Conservation (phyloP, 2,888 invertebrate genomes). For the Cordylochernes scorpioides region DNA sequence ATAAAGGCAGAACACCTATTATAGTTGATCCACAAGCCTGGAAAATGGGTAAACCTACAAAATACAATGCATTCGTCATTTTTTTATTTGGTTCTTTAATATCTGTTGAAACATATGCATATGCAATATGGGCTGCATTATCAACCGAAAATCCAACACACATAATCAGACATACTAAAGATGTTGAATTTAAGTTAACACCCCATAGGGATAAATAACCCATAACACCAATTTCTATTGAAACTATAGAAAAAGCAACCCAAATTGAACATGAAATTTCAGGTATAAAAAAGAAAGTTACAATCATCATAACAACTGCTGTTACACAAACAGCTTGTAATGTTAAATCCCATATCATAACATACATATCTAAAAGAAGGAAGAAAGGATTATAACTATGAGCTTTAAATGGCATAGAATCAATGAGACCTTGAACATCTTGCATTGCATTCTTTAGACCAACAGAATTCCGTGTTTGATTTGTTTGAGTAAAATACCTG, state of each 20-base stretch:
- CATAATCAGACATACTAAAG: slow-evolving; percentile 91
- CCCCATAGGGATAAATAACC: slow-evolving; percentile 92
- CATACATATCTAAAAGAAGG: slow-evolving; percentile 78
- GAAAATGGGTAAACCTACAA: slow-evolving; percentile 62
- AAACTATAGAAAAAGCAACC: slow-evolving; percentile 80
- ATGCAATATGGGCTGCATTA: slow-evolving; percentile 81
- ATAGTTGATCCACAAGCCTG: slow-evolving; percentile 78
- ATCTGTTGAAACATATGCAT: slow-evolving; percentile 73
- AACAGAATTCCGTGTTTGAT: slow-evolving; percentile 63
- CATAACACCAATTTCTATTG: slow-evolving; percentile 72
- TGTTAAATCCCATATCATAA: slow-evolving; percentile 57
- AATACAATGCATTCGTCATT: slow-evolving; percentile 58
- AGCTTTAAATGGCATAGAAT: slow-evolving; percentile 48
- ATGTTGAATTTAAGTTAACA: slow-evolving; percentile 74
- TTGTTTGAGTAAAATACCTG: slow-evolving; percentile 58
- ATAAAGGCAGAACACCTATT: slow-evolving; percentile 53
- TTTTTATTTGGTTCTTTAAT: slow-evolving; percentile 46
- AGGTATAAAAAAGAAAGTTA: slow-evolving; percentile 74
- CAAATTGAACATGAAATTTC: slow-evolving; percentile 68
- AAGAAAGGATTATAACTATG: slow-evolving; percentile 86
- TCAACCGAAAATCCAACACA: slow-evolving; percentile 87
- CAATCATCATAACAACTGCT: slow-evolving; percentile 72
- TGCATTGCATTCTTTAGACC: slow-evolving; percentile 73
- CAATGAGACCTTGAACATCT: slow-evolving; percentile 43
- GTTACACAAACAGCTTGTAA: slow-evolving; percentile 69